These are phyloP conservation scores for Coptotermes formosanus DNA, from an alignment of 1,140 invertebrate genomes.

Conservation along the genomic window DNA sequence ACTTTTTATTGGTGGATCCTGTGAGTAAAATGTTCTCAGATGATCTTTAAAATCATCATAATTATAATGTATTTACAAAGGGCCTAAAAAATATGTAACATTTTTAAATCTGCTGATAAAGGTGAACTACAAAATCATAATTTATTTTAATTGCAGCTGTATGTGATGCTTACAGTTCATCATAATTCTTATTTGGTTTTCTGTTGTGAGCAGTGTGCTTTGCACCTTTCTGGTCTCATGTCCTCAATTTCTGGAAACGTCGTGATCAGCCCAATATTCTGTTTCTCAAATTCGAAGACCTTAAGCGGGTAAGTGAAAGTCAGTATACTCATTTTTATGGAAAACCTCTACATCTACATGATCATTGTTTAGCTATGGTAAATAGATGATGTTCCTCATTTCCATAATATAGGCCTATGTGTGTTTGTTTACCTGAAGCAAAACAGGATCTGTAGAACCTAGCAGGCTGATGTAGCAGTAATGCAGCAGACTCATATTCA, in stretches of 20 bases:
- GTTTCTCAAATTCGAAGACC: slow-evolving; percentile 55
- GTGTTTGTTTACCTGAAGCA: background rate
- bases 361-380: background rate
- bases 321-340: no score
- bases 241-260: slow-evolving; percentile 46
- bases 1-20: slow-evolving; percentile 59
- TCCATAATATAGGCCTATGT: background rate
- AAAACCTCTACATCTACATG: background rate
- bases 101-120: no score
- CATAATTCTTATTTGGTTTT: background rate
- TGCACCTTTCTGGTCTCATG: slow-evolving; percentile 44
- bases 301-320: slow-evolving; percentile 42
- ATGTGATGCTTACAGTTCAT: background rate
- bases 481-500: no score
- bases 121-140: no score
- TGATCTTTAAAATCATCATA: no score
- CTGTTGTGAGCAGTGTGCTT: slow-evolving; percentile 37
- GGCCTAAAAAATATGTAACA: no score
- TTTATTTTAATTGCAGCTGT: no score
- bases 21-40: slow-evolving; percentile 45
- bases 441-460: no score
- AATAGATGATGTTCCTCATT: background rate
- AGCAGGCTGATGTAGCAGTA: no score
- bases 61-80: no score
- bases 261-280: slow-evolving; percentile 49